Percentiles rank a stretch among this genome's conserved stretches.
Evolutionary conservation across 2,113 vertebrate genomes (phyloP).

Genomic region (Cyphomyrus discorhynchus): DNA sequence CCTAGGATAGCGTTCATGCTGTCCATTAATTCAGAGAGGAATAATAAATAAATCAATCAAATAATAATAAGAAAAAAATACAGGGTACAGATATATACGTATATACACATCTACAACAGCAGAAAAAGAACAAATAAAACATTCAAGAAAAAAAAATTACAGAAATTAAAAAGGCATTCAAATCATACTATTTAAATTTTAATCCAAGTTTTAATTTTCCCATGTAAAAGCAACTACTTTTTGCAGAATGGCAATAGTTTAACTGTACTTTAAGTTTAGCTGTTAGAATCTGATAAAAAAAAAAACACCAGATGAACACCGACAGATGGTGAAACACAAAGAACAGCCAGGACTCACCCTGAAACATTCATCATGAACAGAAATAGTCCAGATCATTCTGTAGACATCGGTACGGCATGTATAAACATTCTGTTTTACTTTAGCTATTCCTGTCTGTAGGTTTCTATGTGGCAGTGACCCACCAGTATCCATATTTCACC

Average conservation of each 20-base stretch:
- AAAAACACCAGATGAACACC: not conserved
- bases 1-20: no score
- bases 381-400: constrained; percentile 1
- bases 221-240: not conserved
- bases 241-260: not conserved
- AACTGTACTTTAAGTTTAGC: not conserved
- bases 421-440: not conserved
- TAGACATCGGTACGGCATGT: not conserved
- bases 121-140: no score
- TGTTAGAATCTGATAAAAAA: not conserved
- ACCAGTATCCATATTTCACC: not conserved
- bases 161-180: no score
- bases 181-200: not conserved
- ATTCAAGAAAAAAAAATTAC: no score
- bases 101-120: no score
- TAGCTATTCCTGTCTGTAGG: not conserved
- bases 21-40: no score
- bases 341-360: not conserved
- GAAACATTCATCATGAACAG: not conserved
- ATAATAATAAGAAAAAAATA: no score
- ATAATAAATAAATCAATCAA: no score
- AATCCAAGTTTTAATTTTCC: not conserved
- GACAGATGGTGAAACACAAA: not conserved
- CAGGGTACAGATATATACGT: no score
- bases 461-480: not conserved